Percentiles rank a stretch among this genome's conserved stretches.
Evolutionary conservation across 1,140 invertebrate species (phyloP).

Genomic region (Triops longicaudatus): DNA sequence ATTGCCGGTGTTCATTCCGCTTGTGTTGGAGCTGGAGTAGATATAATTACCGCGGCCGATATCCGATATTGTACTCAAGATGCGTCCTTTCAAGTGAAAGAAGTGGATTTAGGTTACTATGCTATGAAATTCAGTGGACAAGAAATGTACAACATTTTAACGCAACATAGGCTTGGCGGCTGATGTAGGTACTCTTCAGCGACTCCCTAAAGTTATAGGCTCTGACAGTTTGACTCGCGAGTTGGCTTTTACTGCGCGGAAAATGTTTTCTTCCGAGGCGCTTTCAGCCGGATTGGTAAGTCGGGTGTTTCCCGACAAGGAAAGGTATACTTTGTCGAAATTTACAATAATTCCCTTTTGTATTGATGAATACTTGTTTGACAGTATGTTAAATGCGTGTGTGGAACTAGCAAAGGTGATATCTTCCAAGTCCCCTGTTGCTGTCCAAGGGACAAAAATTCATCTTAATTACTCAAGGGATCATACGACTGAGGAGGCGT

Average conservation of each 20-base stretch:
- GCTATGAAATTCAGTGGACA: neutral
- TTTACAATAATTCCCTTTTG: neutral
- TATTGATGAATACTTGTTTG: conserved; percentile 18
- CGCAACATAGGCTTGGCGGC: conserved; percentile 70
- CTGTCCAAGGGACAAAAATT: conserved; percentile 80
- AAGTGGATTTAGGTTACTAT: conserved; percentile 49
- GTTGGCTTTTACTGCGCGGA: conserved; percentile 75
- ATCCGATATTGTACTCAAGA: conserved; percentile 85
- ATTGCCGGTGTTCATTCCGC: conserved; percentile 76
- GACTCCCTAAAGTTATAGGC: conserved; percentile 85
- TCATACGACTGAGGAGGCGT: conserved; percentile 70
- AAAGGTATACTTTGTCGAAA: conserved; percentile 45
- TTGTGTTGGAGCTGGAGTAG: conserved; percentile 84
- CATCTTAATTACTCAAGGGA: conserved; percentile 78
- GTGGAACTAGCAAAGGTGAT: conserved; percentile 67
- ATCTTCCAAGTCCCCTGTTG: conserved; percentile 85
- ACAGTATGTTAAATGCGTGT: conserved; percentile 58
- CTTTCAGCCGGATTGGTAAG: conserved; percentile 62
- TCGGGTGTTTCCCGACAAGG: conserved; percentile 59
- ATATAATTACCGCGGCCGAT: conserved; percentile 78
- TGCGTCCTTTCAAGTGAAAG: conserved; percentile 87
- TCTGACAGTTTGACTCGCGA: conserved; percentile 80
- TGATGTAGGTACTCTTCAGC: conserved; percentile 88
- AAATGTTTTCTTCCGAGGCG: conserved; percentile 72
- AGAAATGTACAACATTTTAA: conserved; percentile 18